phyloP scores from a whole-genome alignment of 2,113 vertebrate species.

The Leptobrachium ailaonicum region DNA sequence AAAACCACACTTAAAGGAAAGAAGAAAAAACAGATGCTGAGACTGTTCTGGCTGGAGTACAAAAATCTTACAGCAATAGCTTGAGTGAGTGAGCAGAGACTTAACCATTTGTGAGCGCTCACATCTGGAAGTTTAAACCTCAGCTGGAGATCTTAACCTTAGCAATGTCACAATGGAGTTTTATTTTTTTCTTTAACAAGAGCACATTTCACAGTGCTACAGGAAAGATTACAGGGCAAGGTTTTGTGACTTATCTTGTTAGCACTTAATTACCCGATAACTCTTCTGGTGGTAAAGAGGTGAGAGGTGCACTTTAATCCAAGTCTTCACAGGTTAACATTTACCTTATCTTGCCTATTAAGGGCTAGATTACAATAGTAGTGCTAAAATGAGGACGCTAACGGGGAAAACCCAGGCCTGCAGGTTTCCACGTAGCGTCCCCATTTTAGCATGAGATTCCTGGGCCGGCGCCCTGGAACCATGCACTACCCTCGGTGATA shows the following conservation, averaged over 20 bases:
- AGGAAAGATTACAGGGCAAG: background rate
- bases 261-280: background rate
- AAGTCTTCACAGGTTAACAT: no score
- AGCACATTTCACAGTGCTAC: background rate
- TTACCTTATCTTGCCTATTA: no score
- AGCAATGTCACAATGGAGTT: background rate
- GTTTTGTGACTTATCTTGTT: background rate
- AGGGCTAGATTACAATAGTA: no score
- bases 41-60: background rate
- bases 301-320: no score
- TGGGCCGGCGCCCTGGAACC: no score
- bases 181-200: background rate
- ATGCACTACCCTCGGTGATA: no score
- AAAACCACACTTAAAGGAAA: conserved; percentile 8
- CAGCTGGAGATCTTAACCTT: background rate
- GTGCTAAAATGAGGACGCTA: no score
- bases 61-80: conserved; percentile 15
- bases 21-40: conserved; percentile 1
- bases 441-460: no score
- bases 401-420: no score
- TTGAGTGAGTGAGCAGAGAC: background rate
- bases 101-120: conserved; percentile 4
- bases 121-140: conserved; percentile 11
- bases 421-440: no score
- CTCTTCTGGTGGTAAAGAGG: background rate